Evolutionary conservation across 2,113 vertebrate genomes (phyloP).

Genomic region (Syngnathoides biaculeatus): DNA sequence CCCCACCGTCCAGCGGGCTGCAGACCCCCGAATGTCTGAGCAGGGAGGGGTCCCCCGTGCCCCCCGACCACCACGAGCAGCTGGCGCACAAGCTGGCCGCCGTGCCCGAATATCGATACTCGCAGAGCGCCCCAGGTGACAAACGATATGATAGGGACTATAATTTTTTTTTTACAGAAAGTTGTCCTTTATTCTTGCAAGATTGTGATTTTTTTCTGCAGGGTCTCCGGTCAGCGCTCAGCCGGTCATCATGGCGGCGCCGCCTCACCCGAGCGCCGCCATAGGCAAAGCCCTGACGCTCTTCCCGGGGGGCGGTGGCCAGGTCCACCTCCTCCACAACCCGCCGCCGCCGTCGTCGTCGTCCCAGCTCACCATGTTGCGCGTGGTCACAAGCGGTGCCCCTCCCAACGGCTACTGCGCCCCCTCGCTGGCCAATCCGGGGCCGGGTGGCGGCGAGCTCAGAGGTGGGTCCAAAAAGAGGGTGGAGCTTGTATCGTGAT

Average conservation of each 20-base stretch:
- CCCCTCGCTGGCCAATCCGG: conserved; percentile 69
- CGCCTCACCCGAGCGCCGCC: conserved; percentile 76
- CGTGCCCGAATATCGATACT: conserved; percentile 92
- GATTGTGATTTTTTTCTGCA: conserved; percentile 38
- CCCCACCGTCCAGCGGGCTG: conserved; percentile 88
- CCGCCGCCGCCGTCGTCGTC: conserved; percentile 74
- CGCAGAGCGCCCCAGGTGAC: conserved; percentile 97
- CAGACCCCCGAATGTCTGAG: conserved; percentile 97
- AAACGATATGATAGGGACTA: too few relatives aligned
- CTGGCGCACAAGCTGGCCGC: conserved; percentile 83
- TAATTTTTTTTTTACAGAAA: background rate
- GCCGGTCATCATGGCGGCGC: conserved; percentile 91
- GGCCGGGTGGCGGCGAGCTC: conserved; percentile 69
- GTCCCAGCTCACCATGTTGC: conserved; percentile 89
- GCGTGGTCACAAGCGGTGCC: conserved; percentile 85
- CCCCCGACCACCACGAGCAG: conserved; percentile 89
- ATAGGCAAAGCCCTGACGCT: conserved; percentile 85
- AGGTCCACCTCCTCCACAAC: conserved; percentile 85
- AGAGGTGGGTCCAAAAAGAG: conserved; percentile 56
- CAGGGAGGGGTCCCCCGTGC: conserved; percentile 90
- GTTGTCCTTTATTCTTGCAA: background rate
- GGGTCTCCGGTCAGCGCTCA: conserved; percentile 92
- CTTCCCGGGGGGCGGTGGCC: conserved; percentile 80
- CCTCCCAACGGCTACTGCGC: conserved; percentile 89
- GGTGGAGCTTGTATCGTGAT: background rate